Evolutionary conservation across 2,797 vertebrate genomes (phyloP).

Genomic region (Trachops cirrhosus): DNA sequence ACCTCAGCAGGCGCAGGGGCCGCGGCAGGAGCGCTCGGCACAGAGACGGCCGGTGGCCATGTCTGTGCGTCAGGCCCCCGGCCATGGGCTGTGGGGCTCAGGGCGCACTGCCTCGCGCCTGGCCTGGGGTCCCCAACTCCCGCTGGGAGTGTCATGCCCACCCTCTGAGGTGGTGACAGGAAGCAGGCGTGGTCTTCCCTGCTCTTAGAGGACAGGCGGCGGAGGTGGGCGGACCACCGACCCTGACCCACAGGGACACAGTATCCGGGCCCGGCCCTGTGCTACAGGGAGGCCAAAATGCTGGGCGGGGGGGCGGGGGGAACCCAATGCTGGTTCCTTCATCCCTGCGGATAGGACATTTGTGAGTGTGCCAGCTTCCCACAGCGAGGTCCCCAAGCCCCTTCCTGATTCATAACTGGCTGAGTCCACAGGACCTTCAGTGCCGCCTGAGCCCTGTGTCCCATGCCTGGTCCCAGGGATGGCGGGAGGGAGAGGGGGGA

Average conservation of each 20-base stretch:
- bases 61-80: background rate
- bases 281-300: too few relatives aligned
- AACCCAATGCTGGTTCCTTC: background rate
- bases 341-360: accelerated
- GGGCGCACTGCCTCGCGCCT: background rate
- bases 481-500: too few relatives aligned
- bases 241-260: accelerated
- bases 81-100: background rate
- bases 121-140: background rate
- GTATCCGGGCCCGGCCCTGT: background rate
- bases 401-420: background rate
- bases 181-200: accelerated
- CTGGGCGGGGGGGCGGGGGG: accelerated
- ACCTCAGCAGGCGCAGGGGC: background rate
- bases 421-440: background rate
- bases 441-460: too few relatives aligned
- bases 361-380: accelerated
- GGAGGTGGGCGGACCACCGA: background rate
- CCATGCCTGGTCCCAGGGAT: background rate
- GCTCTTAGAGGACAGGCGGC: background rate
- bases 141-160: background rate
- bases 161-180: accelerated
- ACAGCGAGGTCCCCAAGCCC: accelerated
- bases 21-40: too few relatives aligned
- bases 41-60: background rate